Base-by-base conservation (phyloP, 92 coral and sea anemone genomes). In the Anthopleura xanthogrammica region DNA sequence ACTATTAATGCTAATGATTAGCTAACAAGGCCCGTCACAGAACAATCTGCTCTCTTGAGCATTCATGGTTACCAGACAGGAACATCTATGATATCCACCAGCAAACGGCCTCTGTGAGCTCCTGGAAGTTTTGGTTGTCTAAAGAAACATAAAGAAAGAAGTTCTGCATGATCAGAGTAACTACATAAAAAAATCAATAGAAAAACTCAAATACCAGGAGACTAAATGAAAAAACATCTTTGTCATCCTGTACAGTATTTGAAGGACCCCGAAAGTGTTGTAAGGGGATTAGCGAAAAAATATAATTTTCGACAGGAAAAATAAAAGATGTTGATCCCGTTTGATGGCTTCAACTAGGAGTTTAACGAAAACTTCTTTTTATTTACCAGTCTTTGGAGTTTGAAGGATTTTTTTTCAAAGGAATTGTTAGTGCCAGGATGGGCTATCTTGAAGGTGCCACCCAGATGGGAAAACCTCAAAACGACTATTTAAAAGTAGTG, bases 161-260 rank as follows among this genome's bases (percentile, higher is more conserved):
- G 4, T 29, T 13, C 74, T 36, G 74, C 41, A 29, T 68, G 16
- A 68, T 23, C 42, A 68, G 42, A 29, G 42, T 3, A 29, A 68
- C 16, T 62, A 42, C 56, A 79, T 12, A 39, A 66, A 42, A 66
- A 20, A 41, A 62, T 41, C 17, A 64, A 42, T 64, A 52, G 76
- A 66, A 68, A 64, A 57, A 46, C 57, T 19, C 52, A 73, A 41
- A 66, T 80, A 48, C 83, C 83, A 52, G 23, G 58, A 64, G 83
- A 73, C 65, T 19, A 41, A 80, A 39, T 80, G 60, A 66, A 65
- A 60, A 64, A 80, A 64, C 83, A 80, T 80, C 83, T 80, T 80
- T 80, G 76, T 80, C 65, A 1, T 16, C 54, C 16, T 80, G 83
- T 80, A 24, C 83, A 80, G 83, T 80, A 80, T 46, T 41, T 62